These are phyloP conservation scores for human DNA, from an alignment of 2,113 vertebrate genomes.

Conservation along the genomic window DNA sequence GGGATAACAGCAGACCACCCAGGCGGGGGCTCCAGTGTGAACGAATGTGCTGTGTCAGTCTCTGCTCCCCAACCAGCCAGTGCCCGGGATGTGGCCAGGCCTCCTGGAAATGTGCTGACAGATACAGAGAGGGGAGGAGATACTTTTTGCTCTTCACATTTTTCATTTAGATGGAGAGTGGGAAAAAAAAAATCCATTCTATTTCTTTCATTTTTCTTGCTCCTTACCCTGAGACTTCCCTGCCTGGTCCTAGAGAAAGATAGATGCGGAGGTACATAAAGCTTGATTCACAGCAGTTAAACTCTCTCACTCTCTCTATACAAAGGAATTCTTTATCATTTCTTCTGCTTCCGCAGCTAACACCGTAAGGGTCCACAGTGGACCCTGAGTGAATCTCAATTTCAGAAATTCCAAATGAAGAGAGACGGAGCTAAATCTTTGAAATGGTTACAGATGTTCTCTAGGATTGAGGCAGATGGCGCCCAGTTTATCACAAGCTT, in stretches of 20 bases:
- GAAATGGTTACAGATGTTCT: not conserved
- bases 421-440: not conserved
- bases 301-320: too few species aligned
- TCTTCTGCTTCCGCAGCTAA: not conserved
- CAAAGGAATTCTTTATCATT: not conserved
- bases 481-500: not conserved
- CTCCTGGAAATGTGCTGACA: slow-evolving; percentile 76
- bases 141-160: slow-evolving; percentile 19
- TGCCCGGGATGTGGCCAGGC: slow-evolving; percentile 69
- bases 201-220: not conserved
- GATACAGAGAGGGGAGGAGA: slow-evolving; percentile 55
- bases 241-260: not conserved
- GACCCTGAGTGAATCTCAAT: not conserved
- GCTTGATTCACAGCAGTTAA: not conserved
- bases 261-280: not conserved
- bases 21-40: slow-evolving; percentile 67
- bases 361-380: not conserved
- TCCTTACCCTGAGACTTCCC: not conserved
- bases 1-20: slow-evolving; percentile 86
- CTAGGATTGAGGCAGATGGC: too few species aligned
- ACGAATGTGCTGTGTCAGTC: slow-evolving; percentile 63
- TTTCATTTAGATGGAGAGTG: slow-evolving; percentile 69
- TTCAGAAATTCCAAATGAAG: not conserved
- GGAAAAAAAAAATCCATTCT: not conserved
- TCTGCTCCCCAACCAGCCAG: slow-evolving; percentile 65